Conservation (phyloP, 2,113 vertebrate genomes). For the Butorides virescens region DNA sequence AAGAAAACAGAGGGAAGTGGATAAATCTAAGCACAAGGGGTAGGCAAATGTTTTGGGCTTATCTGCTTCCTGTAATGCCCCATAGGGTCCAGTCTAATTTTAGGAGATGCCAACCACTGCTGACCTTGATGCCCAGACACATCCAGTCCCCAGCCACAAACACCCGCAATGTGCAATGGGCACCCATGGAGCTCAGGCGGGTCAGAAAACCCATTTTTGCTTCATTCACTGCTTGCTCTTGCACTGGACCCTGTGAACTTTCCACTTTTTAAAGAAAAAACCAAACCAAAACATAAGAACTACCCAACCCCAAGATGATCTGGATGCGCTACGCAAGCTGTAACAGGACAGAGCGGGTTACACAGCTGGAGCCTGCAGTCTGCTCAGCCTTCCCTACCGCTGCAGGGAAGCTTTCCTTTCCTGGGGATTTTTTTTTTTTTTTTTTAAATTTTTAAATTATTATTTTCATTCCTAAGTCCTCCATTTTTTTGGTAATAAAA, state of each 20-base stretch:
- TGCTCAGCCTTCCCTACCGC: slow-evolving; percentile 60
- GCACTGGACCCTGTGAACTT: slow-evolving; percentile 58
- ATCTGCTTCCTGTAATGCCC: slow-evolving; percentile 23
- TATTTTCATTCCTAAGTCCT: slow-evolving; percentile 54
- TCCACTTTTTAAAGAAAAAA: not conserved
- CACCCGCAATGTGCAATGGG: accelerated
- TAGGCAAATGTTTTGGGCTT: slow-evolving; percentile 2
- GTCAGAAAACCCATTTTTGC: slow-evolving; percentile 31
- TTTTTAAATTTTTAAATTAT: not conserved
- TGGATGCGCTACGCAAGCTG: slow-evolving; percentile 54
- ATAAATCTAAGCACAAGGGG: slow-evolving; percentile 35
- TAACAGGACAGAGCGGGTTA: slow-evolving; percentile 53
- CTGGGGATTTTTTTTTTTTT: slow-evolving; percentile 12
- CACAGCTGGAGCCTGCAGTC: slow-evolving; percentile 53
- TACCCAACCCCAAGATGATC: not conserved
- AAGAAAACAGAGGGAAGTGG: not conserved
- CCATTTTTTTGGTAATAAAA: slow-evolving; percentile 73
- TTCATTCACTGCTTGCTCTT: slow-evolving; percentile 7
- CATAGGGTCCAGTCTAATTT: slow-evolving; percentile 11
- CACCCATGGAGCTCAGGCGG: not conserved
- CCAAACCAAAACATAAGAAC: not conserved
- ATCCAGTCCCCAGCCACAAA: not conserved
- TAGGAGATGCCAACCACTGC: slow-evolving; percentile 15
- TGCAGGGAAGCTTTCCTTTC: slow-evolving; percentile 48
- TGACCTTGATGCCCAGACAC: not conserved